Evolutionary conservation across 2,797 vertebrate genomes (phyloP), one percentile per base, ranked within the genome.

Genomic region (Nyctibius grandis): DNA sequence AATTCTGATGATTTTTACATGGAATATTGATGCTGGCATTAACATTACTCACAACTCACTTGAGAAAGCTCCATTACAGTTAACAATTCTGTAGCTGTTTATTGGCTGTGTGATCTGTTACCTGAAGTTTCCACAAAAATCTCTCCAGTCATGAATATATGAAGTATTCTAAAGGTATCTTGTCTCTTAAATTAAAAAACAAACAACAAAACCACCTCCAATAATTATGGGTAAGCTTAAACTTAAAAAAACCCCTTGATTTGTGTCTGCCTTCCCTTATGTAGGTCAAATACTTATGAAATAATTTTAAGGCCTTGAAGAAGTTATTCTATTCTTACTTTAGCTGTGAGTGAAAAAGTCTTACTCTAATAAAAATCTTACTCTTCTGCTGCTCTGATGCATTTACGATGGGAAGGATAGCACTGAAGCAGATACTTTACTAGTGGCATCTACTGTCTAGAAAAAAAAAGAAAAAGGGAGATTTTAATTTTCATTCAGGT

Each of bases 1-100:
- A 92, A 75, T 96, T 89, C 60, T 68, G 19, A 34, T 87, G 78
- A 83, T 93, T 95, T 95, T 89, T 89, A 64, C 67, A 36, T 54
- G 57, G 74, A 89, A 80, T 85, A 77, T 88, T 61, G 81, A 80
- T 68, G 61, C 68, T 78, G 69, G 25, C 42, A 68, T 88, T 94
- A 70, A 70, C 12, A 17, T 88, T 87, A 83, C 40, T 93, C 76
- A 59, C 65, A 91, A 51, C 11, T 79, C 68, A 65, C 50, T 91
- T 80, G 56, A 80, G 61, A 91, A 83, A 84, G 33, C 31, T 65
- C 29, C 29, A 18, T 68, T 88, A 47, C 9, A 57, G 22, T 83
- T 81, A 70, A 34, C 48, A 77, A 61, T 92, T 94, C 48, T 3
- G 3, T 20, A 63, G 38, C 23, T 70, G 33, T 67, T 73, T 87